Conservation (phyloP, 2,888 invertebrate species). For the Rhagophthalmus giganteus region DNA sequence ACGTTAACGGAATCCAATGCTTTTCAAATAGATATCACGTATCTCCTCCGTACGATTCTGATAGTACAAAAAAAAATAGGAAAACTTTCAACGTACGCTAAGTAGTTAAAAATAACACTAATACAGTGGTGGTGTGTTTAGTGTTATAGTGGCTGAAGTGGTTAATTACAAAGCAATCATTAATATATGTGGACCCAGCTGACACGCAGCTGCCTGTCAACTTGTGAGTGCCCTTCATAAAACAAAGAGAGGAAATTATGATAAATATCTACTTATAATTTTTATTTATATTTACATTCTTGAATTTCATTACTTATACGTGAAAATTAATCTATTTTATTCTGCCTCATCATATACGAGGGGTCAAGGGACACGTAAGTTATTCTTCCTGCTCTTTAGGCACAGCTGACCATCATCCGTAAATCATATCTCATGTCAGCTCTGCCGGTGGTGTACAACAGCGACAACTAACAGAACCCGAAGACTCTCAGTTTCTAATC, state of each 20-base stretch:
- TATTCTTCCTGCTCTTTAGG: slow-evolving; percentile 32
- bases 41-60: too few relatives aligned
- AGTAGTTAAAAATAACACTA: slow-evolving; percentile 12
- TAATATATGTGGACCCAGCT: slow-evolving; percentile 52
- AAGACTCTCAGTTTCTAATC: slow-evolving; percentile 30
- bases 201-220: slow-evolving; percentile 56
- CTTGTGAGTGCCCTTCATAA: slow-evolving; percentile 52
- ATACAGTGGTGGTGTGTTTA: slow-evolving; percentile 42
- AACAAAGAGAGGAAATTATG: slow-evolving; percentile 55
- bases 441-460: slow-evolving; percentile 28
- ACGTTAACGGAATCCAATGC: too few relatives aligned
- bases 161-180: slow-evolving; percentile 57
- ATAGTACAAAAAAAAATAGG: background rate
- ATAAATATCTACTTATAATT: slow-evolving; percentile 55
- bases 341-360: slow-evolving; percentile 31
- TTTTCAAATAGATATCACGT: too few relatives aligned
- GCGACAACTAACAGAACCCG: slow-evolving; percentile 32
- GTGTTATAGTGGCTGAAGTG: slow-evolving; percentile 50
- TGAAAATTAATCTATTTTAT: slow-evolving; percentile 39
- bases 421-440: slow-evolving; percentile 36
- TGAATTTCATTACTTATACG: slow-evolving; percentile 46
- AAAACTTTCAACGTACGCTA: background rate
- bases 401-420: slow-evolving; percentile 36
- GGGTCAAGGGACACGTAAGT: slow-evolving; percentile 31
- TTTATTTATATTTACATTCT: slow-evolving; percentile 51